phyloP scores from a whole-genome alignment of 2,888 invertebrate species.

The Mellilla xanthometata region DNA sequence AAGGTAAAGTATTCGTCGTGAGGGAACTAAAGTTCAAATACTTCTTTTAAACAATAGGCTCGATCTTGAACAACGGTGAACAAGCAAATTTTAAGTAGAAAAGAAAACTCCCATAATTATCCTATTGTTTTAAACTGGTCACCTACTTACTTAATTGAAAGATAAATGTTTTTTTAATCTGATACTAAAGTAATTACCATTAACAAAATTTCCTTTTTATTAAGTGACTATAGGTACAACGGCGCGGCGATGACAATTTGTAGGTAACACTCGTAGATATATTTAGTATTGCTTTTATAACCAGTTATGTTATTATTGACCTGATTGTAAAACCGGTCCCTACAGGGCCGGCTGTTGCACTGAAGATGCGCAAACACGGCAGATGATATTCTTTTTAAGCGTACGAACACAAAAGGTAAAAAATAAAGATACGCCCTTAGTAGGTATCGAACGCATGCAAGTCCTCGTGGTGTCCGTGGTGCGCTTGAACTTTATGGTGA shows the following conservation, averaged over 20 bases:
- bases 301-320: slow-evolving; percentile 29
- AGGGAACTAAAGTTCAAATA: not conserved
- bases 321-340: slow-evolving; percentile 27
- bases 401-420: not conserved
- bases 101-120: too few species aligned
- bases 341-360: slow-evolving; percentile 63
- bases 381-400: slow-evolving; percentile 3
- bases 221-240: too few species aligned
- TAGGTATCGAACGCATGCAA: not conserved
- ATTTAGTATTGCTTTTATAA: slow-evolving; percentile 1
- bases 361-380: slow-evolving; percentile 50
- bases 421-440: not conserved
- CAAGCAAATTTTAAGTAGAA: too few species aligned
- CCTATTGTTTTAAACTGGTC: too few species aligned
- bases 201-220: too few species aligned
- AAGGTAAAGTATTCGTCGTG: not conserved
- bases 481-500: not conserved
- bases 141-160: too few species aligned
- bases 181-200: too few species aligned
- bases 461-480: not conserved
- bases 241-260: too few species aligned
- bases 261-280: not conserved
- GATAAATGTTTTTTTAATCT: too few species aligned
- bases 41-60: not conserved
- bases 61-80: not conserved